Evolutionary conservation across 2,888 invertebrate genomes (phyloP).

Genomic region (Drosophila engyochracea): DNA sequence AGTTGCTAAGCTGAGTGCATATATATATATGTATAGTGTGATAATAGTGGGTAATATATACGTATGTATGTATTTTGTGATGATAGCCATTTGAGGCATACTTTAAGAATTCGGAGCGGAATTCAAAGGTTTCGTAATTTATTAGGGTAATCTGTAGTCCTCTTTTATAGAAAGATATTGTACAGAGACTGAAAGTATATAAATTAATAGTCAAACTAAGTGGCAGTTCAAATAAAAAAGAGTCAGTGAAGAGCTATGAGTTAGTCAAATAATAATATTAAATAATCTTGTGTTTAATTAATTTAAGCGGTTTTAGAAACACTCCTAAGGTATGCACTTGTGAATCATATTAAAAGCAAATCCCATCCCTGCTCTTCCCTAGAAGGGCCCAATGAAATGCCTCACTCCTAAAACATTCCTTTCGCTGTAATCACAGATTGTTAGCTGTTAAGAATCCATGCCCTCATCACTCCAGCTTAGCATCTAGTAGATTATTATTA

Average conservation of each 20-base stretch:
- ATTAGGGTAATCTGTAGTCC: background rate
- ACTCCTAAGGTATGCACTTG: background rate
- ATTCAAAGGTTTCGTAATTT: background rate
- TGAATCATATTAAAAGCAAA: background rate
- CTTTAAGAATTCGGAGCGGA: background rate
- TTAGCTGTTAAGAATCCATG: constrained; percentile 32
- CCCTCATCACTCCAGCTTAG: constrained; percentile 27
- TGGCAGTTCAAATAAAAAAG: background rate
- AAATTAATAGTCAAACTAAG: background rate
- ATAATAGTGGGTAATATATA: background rate
- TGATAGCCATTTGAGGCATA: background rate
- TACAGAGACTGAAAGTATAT: background rate
- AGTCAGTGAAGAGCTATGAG: background rate
- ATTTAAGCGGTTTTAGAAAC: background rate
- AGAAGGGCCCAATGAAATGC: background rate
- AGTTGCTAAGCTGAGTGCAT: constrained; percentile 4
- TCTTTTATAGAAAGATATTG: background rate
- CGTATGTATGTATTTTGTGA: background rate
- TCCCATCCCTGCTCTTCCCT: background rate
- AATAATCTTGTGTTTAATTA: background rate
- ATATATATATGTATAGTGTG: background rate
- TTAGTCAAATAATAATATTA: background rate
- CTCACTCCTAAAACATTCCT: background rate
- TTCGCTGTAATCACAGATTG: constrained; percentile 25
- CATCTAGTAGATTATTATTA: constrained; percentile 40